Base-by-base conservation (phyloP, 2,888 invertebrate species). In the Cyaniris semiargus region DNA sequence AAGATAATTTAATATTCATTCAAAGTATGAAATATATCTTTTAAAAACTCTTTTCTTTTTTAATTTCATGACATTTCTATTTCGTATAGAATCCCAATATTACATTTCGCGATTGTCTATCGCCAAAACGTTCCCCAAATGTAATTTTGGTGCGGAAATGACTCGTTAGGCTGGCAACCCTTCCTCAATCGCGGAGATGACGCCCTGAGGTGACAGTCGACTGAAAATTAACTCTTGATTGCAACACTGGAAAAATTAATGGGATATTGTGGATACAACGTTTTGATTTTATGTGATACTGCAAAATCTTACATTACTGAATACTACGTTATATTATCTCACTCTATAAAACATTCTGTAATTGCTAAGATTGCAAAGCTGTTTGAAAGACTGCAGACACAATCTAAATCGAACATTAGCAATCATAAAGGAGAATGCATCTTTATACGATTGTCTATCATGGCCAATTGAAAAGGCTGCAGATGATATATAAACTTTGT, bases 191-290 rank as follows among this genome's bases (percentile, higher is more conserved):
- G 70, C 70, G 76, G 80, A 76, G 80, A 80, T 79, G 81, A 78
- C 81, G 81, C 82, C 83, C 80, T 60, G 83, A 83, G 85, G 88
- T 84, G 86, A 85, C 84, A 84, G 84, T 82, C 81, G 82, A 80
- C 83, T 85, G 83, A 82, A 86, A 88, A 90, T 90, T 89, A 89
- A 89, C 87, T 85, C 88, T 86, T 86, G 86, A 89, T 89, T 88
- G 87, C 86, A 84, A 82, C 79, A 76, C 77, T 79, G 82, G 80
- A 83, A 87, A 86, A 87, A 83, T 80, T 79, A 77, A 77, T 77
- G 80, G 83, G 81, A 66, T 83, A 76, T 48, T 79, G 76, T 82
- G 84, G 89, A 88, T 82, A 79, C 4, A 83, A 77, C 77, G 13
- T 66, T 3, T 56, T 15, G 13, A 21, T n/a, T 48, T 23, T 23